Conservation (phyloP, 2,888 invertebrate genomes). For the Cryptocephalus moraei region DNA sequence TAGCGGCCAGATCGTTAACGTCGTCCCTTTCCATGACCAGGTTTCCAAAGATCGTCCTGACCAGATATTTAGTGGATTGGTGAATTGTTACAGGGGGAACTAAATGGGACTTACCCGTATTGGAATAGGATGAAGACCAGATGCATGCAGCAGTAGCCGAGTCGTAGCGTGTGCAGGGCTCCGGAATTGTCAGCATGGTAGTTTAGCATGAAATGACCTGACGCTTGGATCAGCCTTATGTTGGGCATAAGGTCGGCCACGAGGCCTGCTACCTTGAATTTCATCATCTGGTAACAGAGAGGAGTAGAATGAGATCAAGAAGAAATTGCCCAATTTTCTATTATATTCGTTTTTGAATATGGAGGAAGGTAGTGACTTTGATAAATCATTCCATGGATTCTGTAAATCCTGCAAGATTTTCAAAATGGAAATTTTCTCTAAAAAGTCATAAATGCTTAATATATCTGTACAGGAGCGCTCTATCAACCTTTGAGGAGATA, state of each 20-base stretch:
- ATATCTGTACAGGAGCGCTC: too few species aligned
- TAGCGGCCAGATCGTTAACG: constrained; percentile 61
- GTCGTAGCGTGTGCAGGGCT: constrained; percentile 45
- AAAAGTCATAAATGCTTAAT: too few species aligned
- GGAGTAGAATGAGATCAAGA: too few species aligned
- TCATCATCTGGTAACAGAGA: constrained; percentile 39
- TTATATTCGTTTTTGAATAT: too few species aligned
- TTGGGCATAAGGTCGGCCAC: constrained; percentile 80
- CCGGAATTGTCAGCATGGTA: constrained; percentile 53
- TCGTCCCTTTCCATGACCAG: constrained; percentile 62
- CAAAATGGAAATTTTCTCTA: too few species aligned
- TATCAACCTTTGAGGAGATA: too few species aligned
- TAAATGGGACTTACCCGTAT: constrained; percentile 36
- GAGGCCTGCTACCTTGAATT: constrained; percentile 53
- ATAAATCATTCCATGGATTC: too few species aligned
- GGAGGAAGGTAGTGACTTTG: too few species aligned
- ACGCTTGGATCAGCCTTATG: constrained; percentile 64
- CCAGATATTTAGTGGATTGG: neutral
- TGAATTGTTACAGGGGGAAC: neutral
- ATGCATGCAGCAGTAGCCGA: constrained; percentile 50
- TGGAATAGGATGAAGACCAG: constrained; percentile 53
- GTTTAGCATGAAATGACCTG: constrained; percentile 72
- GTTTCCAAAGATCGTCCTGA: constrained; percentile 51
- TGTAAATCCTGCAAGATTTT: too few species aligned
- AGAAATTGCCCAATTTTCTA: too few species aligned